Evolutionary conservation across 2,113 vertebrate genomes (phyloP).

Genomic region (Carollia perspicillata): DNA sequence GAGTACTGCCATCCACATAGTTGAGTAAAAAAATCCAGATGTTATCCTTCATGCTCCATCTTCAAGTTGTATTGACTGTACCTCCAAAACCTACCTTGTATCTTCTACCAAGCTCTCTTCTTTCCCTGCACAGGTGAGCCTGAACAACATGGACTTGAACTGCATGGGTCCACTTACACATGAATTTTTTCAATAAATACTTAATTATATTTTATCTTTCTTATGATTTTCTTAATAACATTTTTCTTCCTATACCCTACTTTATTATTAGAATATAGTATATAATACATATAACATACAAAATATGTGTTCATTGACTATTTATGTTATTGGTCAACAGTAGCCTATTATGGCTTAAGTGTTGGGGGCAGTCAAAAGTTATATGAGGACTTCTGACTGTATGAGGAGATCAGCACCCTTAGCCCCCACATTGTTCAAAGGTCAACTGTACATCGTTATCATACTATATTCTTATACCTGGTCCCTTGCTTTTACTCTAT

Average conservation of each 20-base stretch:
- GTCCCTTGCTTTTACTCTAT: background rate
- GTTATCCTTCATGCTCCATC: background rate
- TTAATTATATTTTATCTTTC: background rate
- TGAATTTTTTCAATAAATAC: background rate
- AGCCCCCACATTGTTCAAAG: background rate
- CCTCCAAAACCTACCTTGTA: background rate
- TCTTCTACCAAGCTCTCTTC: background rate
- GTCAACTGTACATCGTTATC: background rate
- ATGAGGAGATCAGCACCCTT: background rate
- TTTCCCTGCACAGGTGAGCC: background rate
- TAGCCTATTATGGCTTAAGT: no score
- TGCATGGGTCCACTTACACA: background rate
- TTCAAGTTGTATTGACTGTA: background rate
- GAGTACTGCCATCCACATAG: background rate
- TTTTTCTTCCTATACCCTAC: background rate
- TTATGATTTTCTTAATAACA: background rate
- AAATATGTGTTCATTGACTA: no score
- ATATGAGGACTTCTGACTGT: background rate
- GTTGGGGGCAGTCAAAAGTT: no score
- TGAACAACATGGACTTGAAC: background rate
- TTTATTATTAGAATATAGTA: background rate
- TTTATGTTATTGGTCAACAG: no score
- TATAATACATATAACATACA: no score
- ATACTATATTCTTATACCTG: background rate
- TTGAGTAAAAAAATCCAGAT: background rate